These are phyloP conservation scores for Nephrotoma guestfalica DNA, from an alignment of 2,888 invertebrate genomes.

Conservation along the genomic window DNA sequence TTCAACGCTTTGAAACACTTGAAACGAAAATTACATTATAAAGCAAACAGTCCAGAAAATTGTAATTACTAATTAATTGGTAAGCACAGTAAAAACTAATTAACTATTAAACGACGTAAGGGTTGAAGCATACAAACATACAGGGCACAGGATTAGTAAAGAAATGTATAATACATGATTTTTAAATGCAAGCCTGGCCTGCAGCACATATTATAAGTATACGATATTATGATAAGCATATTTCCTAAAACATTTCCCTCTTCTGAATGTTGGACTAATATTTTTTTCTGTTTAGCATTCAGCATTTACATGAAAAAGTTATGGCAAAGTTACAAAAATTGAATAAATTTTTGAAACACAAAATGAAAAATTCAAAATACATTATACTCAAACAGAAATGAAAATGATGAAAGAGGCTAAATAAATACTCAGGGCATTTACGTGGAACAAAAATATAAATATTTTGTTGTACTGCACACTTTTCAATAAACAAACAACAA, in stretches of 20 bases:
- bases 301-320: neutral
- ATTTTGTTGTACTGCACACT: neutral
- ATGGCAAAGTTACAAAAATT: neutral
- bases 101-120: too few relatives aligned
- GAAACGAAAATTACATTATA: too few relatives aligned
- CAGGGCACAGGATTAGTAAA: too few relatives aligned
- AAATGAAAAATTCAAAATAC: neutral
- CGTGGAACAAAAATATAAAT: neutral
- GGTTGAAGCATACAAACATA: too few relatives aligned
- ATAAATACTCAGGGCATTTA: neutral
- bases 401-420: neutral
- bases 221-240: neutral
- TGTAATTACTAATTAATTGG: too few relatives aligned
- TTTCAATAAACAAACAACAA: neutral
- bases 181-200: neutral
- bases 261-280: neutral
- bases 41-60: too few relatives aligned
- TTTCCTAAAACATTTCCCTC: neutral
- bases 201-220: neutral
- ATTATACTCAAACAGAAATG: neutral
- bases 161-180: neutral
- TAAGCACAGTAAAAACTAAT: too few relatives aligned
- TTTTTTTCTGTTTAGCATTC: neutral
- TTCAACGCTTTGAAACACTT: too few relatives aligned
- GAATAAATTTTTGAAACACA: neutral